Evolutionary conservation across 1,140 invertebrate genomes (phyloP).

Genomic region (Leptopilina boulardi): DNA sequence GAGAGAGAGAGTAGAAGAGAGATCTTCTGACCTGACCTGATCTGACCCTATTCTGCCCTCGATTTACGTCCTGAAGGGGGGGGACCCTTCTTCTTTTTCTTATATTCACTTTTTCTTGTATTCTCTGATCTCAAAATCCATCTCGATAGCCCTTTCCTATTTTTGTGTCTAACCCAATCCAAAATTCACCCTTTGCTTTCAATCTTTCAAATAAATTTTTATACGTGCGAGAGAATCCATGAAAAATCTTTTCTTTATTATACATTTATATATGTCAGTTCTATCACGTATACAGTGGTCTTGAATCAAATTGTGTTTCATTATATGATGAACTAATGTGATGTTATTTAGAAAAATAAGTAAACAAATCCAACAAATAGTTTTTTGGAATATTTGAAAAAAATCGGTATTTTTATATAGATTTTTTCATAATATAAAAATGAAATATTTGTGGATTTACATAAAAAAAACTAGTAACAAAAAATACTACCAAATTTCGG

Average conservation of each 20-base stretch:
- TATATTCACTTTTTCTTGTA: constrained; percentile 54
- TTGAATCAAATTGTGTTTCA: too few species aligned
- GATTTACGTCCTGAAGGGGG: constrained; percentile 58
- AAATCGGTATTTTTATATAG: too few species aligned
- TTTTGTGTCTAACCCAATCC: constrained; percentile 32
- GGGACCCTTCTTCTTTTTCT: constrained; percentile 49
- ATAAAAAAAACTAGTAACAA: too few species aligned
- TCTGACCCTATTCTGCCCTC: constrained; percentile 58
- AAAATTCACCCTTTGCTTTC: constrained; percentile 40
- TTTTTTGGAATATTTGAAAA: too few species aligned
- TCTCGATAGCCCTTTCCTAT: constrained; percentile 43
- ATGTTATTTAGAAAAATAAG: too few species aligned
- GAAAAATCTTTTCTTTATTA: background rate
- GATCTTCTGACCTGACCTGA: constrained; percentile 62
- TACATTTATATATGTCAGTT: background rate
- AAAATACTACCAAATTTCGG: too few species aligned
- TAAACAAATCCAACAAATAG: too few species aligned
- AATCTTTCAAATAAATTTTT: background rate
- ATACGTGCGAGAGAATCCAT: background rate
- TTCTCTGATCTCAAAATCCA: constrained; percentile 45
- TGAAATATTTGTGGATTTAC: too few species aligned
- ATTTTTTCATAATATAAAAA: too few species aligned
- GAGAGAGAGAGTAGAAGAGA: too few species aligned
- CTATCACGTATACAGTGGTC: too few species aligned
- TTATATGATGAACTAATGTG: too few species aligned